Base-by-base conservation (phyloP, 2,888 invertebrate genomes). In the Pandemis heparana region DNA sequence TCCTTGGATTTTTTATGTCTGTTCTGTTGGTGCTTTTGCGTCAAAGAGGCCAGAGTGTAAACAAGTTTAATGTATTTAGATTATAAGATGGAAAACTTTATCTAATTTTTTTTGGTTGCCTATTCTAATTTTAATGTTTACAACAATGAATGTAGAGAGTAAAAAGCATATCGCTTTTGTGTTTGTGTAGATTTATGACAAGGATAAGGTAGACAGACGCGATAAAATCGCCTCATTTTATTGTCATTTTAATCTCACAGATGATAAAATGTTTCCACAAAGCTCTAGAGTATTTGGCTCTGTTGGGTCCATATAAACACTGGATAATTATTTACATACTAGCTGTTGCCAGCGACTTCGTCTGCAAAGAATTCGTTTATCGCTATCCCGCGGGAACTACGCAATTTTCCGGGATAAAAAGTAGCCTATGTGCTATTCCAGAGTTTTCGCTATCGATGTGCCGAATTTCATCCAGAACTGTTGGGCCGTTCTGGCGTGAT, bases 171-270 rank as follows among this genome's bases (percentile, higher is more conserved):
- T 16, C 18, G 46, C 23, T 38, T 64, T 10, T 8, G 56, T 63
- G 12, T 56, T 70, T 56, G 38, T 59, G 16, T 51, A 66, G 59
- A 66, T 65, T 6, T 14, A 60, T 32, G 66, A 71, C 61, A 72
- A 67, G 61, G 39, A 43, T 38, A 67, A 43, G 16, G 64, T 62
- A 32, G 62, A 18, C 46, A 38, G 53, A 38, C 62, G 43, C 32
- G 72, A 72, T 67, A 56, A 62, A 16, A 72, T 43, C 16, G 41
- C 10, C 16, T 18, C 23, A n/a, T 39, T 61, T 38, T 14, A 43
- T 64, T 71, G 65, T 60, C 60, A 65, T 65, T 60, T 7, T 61
- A 66, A 66, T 65, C 48, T 16, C 59, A 14, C 16, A n/a, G 48
- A 41, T 48, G 53, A 66, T 51, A 51, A 53, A 61, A 41, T 41